Conservation (phyloP, 2,113 vertebrate species). For the Paedocypris sp. region DNA sequence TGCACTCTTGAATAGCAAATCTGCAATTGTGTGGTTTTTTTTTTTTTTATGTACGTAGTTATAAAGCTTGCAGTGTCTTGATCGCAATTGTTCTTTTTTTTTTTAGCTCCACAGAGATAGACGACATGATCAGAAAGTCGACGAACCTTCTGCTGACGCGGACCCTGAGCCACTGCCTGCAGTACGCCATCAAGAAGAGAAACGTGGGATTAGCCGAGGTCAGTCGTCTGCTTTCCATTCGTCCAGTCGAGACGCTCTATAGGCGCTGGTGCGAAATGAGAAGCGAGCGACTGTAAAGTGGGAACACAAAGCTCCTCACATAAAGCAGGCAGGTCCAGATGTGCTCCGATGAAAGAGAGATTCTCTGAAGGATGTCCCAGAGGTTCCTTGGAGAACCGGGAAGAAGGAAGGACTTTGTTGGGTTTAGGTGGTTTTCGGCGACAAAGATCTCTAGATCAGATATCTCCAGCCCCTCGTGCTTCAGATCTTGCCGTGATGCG, state of each 20-base stretch:
- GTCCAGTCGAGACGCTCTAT: too few relatives aligned
- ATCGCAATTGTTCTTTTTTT: not conserved
- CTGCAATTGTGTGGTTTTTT: too few relatives aligned
- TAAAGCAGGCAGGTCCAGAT: slow-evolving; percentile 27
- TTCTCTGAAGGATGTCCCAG: too few relatives aligned
- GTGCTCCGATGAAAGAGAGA: not conserved
- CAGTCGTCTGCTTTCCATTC: slow-evolving; percentile 16
- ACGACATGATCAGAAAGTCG: slow-evolving; percentile 97
- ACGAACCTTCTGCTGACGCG: slow-evolving; percentile 88
- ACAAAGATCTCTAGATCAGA: slow-evolving; percentile 25
- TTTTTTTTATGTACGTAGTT: too few relatives aligned
- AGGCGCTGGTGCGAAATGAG: too few relatives aligned
- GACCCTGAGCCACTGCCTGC: slow-evolving; percentile 85
- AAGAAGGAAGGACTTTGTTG: not conserved
- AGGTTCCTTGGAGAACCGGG: too few relatives aligned
- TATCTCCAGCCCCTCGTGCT: slow-evolving; percentile 15
- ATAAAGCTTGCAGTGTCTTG: too few relatives aligned
- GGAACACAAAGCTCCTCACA: too few relatives aligned
- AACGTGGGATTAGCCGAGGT: slow-evolving; percentile 92
- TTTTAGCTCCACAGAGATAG: slow-evolving; percentile 85
- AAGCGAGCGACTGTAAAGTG: too few relatives aligned
- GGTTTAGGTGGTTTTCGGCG: not conserved
- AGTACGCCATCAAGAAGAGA: slow-evolving; percentile 90
- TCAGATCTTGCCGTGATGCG: slow-evolving; percentile 18
- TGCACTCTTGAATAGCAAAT: too few relatives aligned